Base-by-base conservation (phyloP, 2,888 invertebrate genomes). In the Laspeyria flexula region DNA sequence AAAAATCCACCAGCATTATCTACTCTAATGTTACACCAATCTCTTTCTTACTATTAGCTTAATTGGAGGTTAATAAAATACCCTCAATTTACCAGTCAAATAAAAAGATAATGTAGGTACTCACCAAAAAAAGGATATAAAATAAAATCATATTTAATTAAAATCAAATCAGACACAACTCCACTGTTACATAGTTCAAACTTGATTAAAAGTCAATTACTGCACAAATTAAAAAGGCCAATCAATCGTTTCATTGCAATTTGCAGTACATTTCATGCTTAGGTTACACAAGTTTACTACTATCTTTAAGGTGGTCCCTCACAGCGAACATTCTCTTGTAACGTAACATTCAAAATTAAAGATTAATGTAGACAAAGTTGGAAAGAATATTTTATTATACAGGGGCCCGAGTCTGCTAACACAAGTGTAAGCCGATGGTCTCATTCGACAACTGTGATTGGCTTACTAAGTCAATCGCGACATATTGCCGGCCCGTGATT, bases 91-190 rank as follows among this genome's bases (percentile, higher is more conserved):
- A 5, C 29, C 21, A 7, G 23, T 21, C 31, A 10, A 33, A 5
- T 15, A 10, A 13, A 15, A 15, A 25, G 9, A 29, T 39, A n/a
- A 31, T 30, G 1, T 29, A 13, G 7, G 9, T 12, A 43, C 64
- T 46, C 38, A 65, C 65, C 56, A 65, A 53, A 48, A 63, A 16
- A 27, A 55, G 47, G 45, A 55, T 30, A 56, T 15, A 47, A 43
- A 57, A 12, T 34, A 57, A 46, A 64, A 44, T 29, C 65, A 65
- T 65, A 39, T 37, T 46, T 44, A 43, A 38, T 16, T 45, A 42
- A 45, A 29, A 39, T 15, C 12, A 35, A 35, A 31, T 35, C 16
- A 35, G 25, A 42, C 16, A 35, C 38, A 11, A 42, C 52, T 44
- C 42, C 31, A 50, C 11, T 11, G 11, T n/a, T 11, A 30, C 30